phyloP scores from a whole-genome alignment of 2,113 vertebrate genomes.

The Oophaga pumilio region DNA sequence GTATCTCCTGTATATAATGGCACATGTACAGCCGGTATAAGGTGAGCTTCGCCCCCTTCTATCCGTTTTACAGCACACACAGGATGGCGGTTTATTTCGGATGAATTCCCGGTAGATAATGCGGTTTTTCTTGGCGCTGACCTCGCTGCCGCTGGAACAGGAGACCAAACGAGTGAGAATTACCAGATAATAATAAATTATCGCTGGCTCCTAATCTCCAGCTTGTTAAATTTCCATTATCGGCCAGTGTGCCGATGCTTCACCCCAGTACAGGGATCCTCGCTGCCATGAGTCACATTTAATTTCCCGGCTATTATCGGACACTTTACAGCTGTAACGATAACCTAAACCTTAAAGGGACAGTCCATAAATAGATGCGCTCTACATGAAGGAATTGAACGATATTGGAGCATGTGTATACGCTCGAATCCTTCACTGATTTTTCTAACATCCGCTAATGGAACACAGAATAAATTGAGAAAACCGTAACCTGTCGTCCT shows the following conservation, averaged over 20 bases:
- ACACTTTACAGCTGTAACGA: background rate
- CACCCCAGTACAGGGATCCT: background rate
- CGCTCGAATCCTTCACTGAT: background rate
- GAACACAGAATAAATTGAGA: background rate
- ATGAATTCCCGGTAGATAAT: background rate
- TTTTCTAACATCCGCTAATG: background rate
- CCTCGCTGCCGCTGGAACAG: background rate
- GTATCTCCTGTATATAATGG: background rate
- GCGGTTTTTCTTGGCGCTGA: background rate
- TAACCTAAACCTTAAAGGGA: slow-evolving; percentile 1
- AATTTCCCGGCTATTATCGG: background rate
- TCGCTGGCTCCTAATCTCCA: background rate
- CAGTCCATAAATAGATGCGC: background rate
- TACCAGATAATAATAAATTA: background rate
- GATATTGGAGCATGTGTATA: background rate
- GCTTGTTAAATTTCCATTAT: slow-evolving; percentile 43
- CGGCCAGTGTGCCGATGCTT: slow-evolving; percentile 21
- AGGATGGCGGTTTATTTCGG: background rate
- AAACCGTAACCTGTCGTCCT: background rate
- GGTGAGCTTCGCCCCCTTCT: background rate
- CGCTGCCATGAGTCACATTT: background rate
- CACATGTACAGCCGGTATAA: background rate
- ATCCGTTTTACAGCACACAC: background rate
- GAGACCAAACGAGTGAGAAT: background rate
- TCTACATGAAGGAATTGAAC: background rate